Evolutionary conservation across 2,797 vertebrate species (phyloP).

Genomic region (Enteromius radiatus): DNA sequence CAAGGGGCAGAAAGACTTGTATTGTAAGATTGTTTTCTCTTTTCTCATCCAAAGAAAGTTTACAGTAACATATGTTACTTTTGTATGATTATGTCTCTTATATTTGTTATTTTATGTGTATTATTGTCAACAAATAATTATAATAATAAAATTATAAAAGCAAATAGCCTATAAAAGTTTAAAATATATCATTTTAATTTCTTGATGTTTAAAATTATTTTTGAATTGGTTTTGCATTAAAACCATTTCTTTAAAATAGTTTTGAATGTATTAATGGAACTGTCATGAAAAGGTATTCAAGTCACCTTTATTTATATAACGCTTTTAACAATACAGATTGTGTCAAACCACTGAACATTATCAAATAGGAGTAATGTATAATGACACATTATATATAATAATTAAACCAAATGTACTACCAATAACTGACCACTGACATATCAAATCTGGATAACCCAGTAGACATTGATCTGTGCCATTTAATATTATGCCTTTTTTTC

Average conservation of each 20-base stretch:
- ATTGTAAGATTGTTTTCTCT: neutral
- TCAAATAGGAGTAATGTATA: too few species aligned
- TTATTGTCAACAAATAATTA: neutral
- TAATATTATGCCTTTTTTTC: too few species aligned
- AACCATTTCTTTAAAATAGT: neutral
- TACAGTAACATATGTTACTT: neutral
- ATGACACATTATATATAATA: too few species aligned
- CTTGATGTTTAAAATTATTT: neutral
- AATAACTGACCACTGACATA: too few species aligned
- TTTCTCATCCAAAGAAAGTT: neutral
- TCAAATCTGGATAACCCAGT: too few species aligned
- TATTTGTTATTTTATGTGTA: neutral
- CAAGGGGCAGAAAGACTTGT: neutral
- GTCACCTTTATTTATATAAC: too few species aligned
- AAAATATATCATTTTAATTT: neutral
- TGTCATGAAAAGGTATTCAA: neutral
- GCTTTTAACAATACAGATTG: too few species aligned
- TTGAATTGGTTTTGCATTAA: neutral
- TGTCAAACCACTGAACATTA: too few species aligned
- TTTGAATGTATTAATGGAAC: neutral
- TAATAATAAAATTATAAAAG: neutral
- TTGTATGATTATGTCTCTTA: neutral
- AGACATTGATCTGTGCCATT: too few species aligned
- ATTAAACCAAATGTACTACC: too few species aligned
- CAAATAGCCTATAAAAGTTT: neutral